Evolutionary conservation across 2,797 vertebrate species (phyloP).

Genomic region (Bovichtus variegatus): DNA sequence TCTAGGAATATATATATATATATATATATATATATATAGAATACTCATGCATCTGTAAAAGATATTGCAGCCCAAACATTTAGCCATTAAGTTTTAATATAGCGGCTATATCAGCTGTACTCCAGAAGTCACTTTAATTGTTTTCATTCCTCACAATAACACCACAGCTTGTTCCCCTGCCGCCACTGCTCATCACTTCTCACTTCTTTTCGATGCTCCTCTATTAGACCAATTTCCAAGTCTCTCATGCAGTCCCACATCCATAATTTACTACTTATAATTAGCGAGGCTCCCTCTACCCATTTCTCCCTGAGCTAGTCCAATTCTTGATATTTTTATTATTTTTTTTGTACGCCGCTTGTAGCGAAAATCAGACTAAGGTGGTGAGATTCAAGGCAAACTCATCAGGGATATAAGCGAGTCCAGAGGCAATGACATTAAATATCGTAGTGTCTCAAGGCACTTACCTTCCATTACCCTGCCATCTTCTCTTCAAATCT

Average conservation of each 20-base stretch:
- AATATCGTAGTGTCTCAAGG: conserved; percentile 58
- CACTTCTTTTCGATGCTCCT: conserved; percentile 33
- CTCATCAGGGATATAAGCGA: conserved; percentile 61
- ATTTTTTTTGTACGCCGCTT: conserved; percentile 12
- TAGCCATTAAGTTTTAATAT: conserved; percentile 36
- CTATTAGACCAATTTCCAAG: conserved; percentile 52
- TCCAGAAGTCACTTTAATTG: conserved; percentile 37
- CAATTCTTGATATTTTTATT: conserved; percentile 39
- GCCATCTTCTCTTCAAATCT: conserved; percentile 40
- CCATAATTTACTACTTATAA: conserved; percentile 70
- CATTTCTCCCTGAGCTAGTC: conserved; percentile 42
- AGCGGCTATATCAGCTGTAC: background rate
- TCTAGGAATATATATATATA: background rate
- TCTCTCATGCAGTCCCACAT: conserved; percentile 49
- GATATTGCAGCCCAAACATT: conserved; percentile 17
- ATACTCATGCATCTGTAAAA: background rate
- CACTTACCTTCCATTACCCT: conserved; percentile 43
- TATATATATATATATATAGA: background rate
- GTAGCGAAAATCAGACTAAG: conserved; percentile 38
- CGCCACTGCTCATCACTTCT: conserved; percentile 26
- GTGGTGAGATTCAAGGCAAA: conserved; percentile 60
- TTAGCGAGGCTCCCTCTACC: conserved; percentile 28
- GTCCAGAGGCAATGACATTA: conserved; percentile 55
- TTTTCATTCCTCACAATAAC: conserved; percentile 48
- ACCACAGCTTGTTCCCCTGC: conserved; percentile 19